Percentiles rank a stretch among this genome's conserved stretches.
These are phyloP conservation scores for Apantesis nais DNA, from an alignment of 2,888 invertebrate genomes.

Conservation along the genomic window DNA sequence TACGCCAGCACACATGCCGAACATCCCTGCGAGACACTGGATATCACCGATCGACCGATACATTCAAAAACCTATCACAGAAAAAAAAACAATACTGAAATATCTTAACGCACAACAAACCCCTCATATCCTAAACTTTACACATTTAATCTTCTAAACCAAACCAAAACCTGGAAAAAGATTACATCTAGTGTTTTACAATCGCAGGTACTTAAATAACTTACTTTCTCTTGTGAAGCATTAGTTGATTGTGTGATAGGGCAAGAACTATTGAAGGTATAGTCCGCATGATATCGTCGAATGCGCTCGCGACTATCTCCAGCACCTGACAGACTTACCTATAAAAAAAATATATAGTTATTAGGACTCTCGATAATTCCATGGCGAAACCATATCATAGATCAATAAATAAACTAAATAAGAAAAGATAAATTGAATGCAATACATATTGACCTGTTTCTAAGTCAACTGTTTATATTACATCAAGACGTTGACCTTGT, in stretches of 20 bases:
- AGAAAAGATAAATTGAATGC: too few species aligned
- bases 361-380: neutral
- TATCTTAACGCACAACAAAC: neutral
- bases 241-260: constrained; percentile 75
- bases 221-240: constrained; percentile 82
- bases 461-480: too few species aligned
- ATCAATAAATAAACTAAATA: neutral
- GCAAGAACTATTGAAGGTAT: constrained; percentile 86
- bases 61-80: constrained; percentile 86
- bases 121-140: neutral
- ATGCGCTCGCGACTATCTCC: constrained; percentile 88
- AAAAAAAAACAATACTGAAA: neutral
- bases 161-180: neutral
- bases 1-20: constrained; percentile 91
- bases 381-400: neutral
- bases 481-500: too few species aligned
- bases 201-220: too few species aligned
- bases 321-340: constrained; percentile 88
- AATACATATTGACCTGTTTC: too few species aligned
- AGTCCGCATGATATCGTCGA: constrained; percentile 87
- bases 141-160: neutral
- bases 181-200: too few species aligned
- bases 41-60: constrained; percentile 88
- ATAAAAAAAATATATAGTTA: constrained; percentile 2
- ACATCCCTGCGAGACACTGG: constrained; percentile 86